These are phyloP conservation scores for Cantharis nigra DNA, from an alignment of 2,888 invertebrate genomes.

Conservation along the genomic window DNA sequence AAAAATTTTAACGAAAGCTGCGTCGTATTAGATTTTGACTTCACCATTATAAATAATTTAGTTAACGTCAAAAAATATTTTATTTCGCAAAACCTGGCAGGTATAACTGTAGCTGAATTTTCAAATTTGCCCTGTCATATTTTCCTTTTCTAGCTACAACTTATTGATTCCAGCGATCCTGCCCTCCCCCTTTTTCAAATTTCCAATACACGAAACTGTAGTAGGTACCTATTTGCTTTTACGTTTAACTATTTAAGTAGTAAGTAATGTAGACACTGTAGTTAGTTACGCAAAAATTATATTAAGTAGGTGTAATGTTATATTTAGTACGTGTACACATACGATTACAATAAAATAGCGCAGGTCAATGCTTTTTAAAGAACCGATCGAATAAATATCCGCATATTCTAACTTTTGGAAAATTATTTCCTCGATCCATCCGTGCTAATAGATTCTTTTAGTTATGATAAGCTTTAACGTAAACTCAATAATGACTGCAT, in stretches of 20 bases:
- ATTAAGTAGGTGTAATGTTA: conserved; percentile 11
- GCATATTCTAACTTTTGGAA: neutral
- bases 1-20: neutral
- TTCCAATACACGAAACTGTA: neutral
- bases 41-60: neutral
- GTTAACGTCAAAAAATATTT: neutral
- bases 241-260: conserved; percentile 12
- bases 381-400: neutral
- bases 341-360: conserved; percentile 13
- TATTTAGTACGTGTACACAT: conserved; percentile 11
- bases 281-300: conserved; percentile 19
- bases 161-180: neutral
- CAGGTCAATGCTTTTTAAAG: conserved; percentile 15
- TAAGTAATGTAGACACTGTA: conserved; percentile 1
- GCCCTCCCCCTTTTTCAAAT: neutral
- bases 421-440: neutral
- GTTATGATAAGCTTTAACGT: neutral
- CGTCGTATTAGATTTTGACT: neutral
- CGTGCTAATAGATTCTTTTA: neutral
- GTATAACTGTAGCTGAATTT: neutral
- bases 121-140: neutral
- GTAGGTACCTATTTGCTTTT: neutral
- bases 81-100: neutral
- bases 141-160: neutral
- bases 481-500: neutral